phyloP scores from a whole-genome alignment of 2,888 invertebrate species.

The Lymantria monacha region DNA sequence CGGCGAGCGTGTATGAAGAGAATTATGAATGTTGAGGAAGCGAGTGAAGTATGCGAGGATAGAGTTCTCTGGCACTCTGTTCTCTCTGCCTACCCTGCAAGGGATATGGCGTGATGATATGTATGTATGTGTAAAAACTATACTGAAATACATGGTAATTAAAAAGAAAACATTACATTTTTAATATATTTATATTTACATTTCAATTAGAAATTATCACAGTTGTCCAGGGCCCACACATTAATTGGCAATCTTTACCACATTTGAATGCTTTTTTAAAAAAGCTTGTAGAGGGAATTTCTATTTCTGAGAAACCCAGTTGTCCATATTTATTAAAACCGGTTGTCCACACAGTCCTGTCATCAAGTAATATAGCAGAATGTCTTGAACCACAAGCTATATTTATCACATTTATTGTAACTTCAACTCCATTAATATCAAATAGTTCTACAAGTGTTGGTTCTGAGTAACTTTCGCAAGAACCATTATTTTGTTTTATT shows the following conservation, averaged over 20 bases:
- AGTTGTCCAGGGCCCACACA: slow-evolving; percentile 69
- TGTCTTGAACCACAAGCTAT: slow-evolving; percentile 90
- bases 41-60: too few species aligned
- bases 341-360: slow-evolving; percentile 86
- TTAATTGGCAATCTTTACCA: slow-evolving; percentile 35
- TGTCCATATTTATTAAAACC: slow-evolving; percentile 94
- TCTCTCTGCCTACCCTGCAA: too few species aligned
- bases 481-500: slow-evolving; percentile 49
- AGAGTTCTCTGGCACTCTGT: too few species aligned
- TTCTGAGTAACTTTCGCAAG: slow-evolving; percentile 48
- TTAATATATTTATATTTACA: not conserved
- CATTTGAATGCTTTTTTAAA: slow-evolving; percentile 54
- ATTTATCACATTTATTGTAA: slow-evolving; percentile 77
- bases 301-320: slow-evolving; percentile 75
- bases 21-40: too few species aligned
- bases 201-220: slow-evolving; percentile 34
- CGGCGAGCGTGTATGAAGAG: too few species aligned
- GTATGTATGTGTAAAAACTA: too few species aligned
- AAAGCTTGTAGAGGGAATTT: slow-evolving; percentile 41
- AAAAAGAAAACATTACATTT: too few species aligned
- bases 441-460: slow-evolving; percentile 65
- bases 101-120: too few species aligned
- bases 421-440: slow-evolving; percentile 62
- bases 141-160: too few species aligned
- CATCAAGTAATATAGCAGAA: slow-evolving; percentile 86